A percentile compares a stretch with the other conserved stretches of the same genome.
phyloP scores from a whole-genome alignment of 2,888 invertebrate genomes.

The Leucophora obtusa region DNA sequence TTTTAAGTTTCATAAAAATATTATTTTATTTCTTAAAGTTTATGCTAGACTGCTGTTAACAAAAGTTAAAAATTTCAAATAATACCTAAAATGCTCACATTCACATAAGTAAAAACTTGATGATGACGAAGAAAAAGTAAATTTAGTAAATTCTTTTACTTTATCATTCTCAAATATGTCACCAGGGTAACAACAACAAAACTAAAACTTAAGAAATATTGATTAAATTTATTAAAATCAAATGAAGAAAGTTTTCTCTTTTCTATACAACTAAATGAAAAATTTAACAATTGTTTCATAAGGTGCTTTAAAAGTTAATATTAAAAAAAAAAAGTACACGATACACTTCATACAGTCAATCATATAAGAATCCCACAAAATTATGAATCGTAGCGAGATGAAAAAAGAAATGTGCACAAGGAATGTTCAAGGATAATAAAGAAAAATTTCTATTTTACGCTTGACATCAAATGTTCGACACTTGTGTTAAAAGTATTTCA shows the following conservation, averaged over 20 bases:
- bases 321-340: background rate
- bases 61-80: conserved; percentile 9
- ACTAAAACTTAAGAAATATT: conserved; percentile 2
- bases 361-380: conserved; percentile 20
- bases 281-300: background rate
- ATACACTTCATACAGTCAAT: background rate
- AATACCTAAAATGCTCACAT: background rate
- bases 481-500: conserved; percentile 46
- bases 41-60: background rate
- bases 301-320: background rate
- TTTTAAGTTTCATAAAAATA: no score
- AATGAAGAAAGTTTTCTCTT: background rate
- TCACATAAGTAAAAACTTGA: conserved; percentile 13
- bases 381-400: background rate
- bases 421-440: conserved; percentile 25
- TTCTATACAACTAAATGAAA: background rate
- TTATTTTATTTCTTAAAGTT: no score
- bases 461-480: conserved; percentile 41
- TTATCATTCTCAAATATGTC: conserved; percentile 44
- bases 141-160: background rate
- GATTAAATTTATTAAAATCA: conserved; percentile 2
- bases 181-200: conserved; percentile 31
- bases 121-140: conserved; percentile 1
- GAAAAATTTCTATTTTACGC: conserved; percentile 51
- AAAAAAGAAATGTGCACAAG: background rate